Conservation (phyloP, 2,888 invertebrate genomes). For the Apotomis betuletana region DNA sequence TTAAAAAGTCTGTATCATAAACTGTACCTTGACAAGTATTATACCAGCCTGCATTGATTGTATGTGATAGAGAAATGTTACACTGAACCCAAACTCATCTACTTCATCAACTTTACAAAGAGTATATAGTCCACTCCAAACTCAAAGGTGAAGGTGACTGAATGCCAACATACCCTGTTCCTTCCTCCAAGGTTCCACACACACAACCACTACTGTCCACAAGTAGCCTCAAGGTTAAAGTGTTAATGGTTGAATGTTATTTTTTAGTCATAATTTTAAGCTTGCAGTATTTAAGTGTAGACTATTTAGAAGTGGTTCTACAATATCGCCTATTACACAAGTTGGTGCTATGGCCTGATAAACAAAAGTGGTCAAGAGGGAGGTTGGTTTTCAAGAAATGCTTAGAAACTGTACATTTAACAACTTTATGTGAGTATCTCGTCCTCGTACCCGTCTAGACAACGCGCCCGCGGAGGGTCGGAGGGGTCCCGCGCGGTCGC, state of each 20-base stretch:
- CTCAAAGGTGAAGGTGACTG: conserved; percentile 2
- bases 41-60: too few species aligned
- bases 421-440: too few species aligned
- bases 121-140: too few species aligned
- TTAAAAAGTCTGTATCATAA: too few species aligned
- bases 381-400: too few species aligned
- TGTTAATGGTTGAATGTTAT: conserved; percentile 5
- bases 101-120: too few species aligned
- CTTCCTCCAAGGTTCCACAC: conserved; percentile 16
- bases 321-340: neutral
- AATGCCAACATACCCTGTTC: conserved; percentile 14
- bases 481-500: neutral
- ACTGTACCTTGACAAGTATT: too few species aligned
- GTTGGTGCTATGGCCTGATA: too few species aligned
- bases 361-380: too few species aligned
- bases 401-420: too few species aligned
- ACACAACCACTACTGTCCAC: conserved; percentile 7
- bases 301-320: neutral
- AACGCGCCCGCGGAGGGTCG: neutral
- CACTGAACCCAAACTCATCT: too few species aligned
- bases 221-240: conserved; percentile 2
- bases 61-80: too few species aligned
- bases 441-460: neutral
- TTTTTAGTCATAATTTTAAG: neutral
- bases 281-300: neutral